phyloP scores from a whole-genome alignment of 1,140 invertebrate genomes.

The Prorops nasuta region DNA sequence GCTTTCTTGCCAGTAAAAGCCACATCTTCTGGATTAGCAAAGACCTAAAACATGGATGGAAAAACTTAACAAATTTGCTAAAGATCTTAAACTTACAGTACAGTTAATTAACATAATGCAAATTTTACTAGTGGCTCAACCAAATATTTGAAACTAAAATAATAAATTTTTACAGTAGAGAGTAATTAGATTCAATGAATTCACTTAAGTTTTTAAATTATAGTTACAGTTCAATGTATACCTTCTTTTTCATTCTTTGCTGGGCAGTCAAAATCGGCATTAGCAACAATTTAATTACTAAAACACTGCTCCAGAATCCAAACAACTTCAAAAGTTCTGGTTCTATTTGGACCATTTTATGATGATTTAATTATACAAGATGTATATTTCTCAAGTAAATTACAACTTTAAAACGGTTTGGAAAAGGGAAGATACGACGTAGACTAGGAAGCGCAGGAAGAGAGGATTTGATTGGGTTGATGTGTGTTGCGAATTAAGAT shows the following conservation, averaged over 20 bases:
- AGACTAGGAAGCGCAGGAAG: too few species aligned
- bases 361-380: not conserved
- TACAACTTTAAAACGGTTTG: too few species aligned
- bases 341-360: not conserved
- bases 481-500: too few species aligned
- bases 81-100: too few species aligned
- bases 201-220: constrained; percentile 8
- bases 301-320: constrained; percentile 60
- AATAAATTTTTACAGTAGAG: too few species aligned
- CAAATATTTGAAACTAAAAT: too few species aligned
- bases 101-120: too few species aligned
- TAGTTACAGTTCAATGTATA: constrained; percentile 29
- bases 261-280: constrained; percentile 60
- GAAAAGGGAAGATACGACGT: too few species aligned
- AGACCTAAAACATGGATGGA: constrained; percentile 51
- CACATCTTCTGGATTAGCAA: constrained; percentile 62
- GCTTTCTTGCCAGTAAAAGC: constrained; percentile 29
- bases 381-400: too few species aligned
- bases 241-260: constrained; percentile 61
- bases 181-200: not conserved
- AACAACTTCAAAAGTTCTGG: constrained; percentile 49
- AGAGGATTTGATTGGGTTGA: too few species aligned
- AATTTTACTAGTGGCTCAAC: too few species aligned
- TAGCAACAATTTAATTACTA: constrained; percentile 62
- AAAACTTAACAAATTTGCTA: not conserved